Evolutionary conservation across 1,140 invertebrate genomes (phyloP), one percentile per base, ranked within the genome.

Genomic region (Achroia grisella): DNA sequence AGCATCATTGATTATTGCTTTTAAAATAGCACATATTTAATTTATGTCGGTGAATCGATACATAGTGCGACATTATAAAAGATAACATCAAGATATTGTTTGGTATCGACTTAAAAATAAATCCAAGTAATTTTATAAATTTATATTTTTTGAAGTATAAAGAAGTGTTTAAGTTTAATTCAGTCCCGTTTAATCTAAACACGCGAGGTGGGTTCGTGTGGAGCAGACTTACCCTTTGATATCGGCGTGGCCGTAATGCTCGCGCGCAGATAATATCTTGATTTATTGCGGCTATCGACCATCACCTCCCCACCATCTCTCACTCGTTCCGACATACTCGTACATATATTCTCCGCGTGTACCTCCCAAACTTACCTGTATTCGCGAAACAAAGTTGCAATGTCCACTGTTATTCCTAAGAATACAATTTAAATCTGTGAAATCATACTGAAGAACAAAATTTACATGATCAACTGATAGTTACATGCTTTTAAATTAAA

Each of bases 211-310:
- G 17, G 33, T 46, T 39, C 34, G 35, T 44, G 36, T 10, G 29
- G 15, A 14, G 34, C 43, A 50, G 56, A 67, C 57, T 71, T 53
- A 69, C 71, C 64, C 69, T 72, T 73, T 60, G 56, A 55, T 74
- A 17, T 67, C 63, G 62, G 66, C 62, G 42, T 48, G 49, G 55
- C 51, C 54, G 62, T 69, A 64, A 69, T 72, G 62, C 66, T 67
- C 57, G 68, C 53, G 41, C 44, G 47, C 55, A 64, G 77, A 81
- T 81, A 78, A 68, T 62, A 81, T 81, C 77, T 74, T 78, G 72
- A 81, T 81, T 78, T 78, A 81, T 74, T 62, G 62, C 66, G 54
- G 59, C 62, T 81, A 78, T 75, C 72, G 56, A 65, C 60, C 61
- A 48, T 54, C 53, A 52, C 46, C 50, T 55, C 41, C 45, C 39